Conservation (phyloP, 1,140 invertebrate genomes). For the Planococcus citri region DNA sequence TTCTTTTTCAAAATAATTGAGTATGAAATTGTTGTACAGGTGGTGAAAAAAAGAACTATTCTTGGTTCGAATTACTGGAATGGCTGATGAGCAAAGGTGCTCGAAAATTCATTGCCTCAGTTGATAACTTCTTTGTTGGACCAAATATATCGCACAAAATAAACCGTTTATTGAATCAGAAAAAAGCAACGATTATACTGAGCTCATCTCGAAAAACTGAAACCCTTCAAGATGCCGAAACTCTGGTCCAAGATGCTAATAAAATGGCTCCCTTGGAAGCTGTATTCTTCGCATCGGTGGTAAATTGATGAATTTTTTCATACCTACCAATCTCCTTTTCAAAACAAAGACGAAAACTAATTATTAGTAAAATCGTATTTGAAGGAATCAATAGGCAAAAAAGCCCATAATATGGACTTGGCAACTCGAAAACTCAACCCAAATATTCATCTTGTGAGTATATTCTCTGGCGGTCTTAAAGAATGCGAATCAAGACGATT, state of each 20-base stretch:
- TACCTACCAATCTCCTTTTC: too few species aligned
- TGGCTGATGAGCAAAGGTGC: slow-evolving; percentile 26
- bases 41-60: slow-evolving; percentile 14
- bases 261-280: slow-evolving; percentile 1
- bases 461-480: not conserved
- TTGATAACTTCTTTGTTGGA: slow-evolving; percentile 22
- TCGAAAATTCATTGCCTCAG: slow-evolving; percentile 23
- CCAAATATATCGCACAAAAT: slow-evolving; percentile 11
- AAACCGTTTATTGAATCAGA: not conserved
- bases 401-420: not conserved
- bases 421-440: not conserved
- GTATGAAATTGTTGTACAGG: not conserved
- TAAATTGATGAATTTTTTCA: too few species aligned
- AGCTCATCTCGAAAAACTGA: not conserved
- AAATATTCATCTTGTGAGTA: not conserved
- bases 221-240: not conserved
- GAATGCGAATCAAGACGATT: not conserved
- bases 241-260: not conserved
- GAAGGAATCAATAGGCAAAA: not conserved
- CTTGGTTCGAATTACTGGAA: slow-evolving; percentile 27
- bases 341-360: too few species aligned
- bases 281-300: not conserved
- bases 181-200: not conserved
- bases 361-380: too few species aligned
- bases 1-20: slow-evolving; percentile 9